Evolutionary conservation across 2,797 vertebrate species (phyloP), one percentile per base, ranked within the genome.

Genomic region (Esox lucius): DNA sequence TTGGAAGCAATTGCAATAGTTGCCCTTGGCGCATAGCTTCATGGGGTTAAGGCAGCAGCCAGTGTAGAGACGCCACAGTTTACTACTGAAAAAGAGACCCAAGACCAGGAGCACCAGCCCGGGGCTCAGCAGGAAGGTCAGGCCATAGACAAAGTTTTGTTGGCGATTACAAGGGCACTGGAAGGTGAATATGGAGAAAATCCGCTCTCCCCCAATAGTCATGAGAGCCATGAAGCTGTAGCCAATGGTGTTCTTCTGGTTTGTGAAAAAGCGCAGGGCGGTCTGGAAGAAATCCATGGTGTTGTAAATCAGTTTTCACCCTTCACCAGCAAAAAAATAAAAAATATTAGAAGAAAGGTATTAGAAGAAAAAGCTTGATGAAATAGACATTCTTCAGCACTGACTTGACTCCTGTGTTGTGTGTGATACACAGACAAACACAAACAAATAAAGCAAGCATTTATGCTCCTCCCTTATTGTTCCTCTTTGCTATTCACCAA

Each of bases 121-220:
- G 0, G 97, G 97, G 19, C 94, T 95, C 48, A 98, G 90, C 59
- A 98, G 91, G 87, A 97, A 98, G 0, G 91, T 93, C 73, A 96
- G 68, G 0, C 97, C 95, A 0, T 98, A 98, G 17, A 84, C 80
- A 49, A 94, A 91, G 76, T 97, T 98, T 90, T 96, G 95, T 0
- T 48, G 56, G 0, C 24, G 85, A 88, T 96, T 96, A 87, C 96
- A 98, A 1, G 97, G 97, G 48, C 97, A 98, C 89, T 95, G 94
- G 83, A 98, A 98, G 59, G 96, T 96, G 74, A 98, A 93, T 49
- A 97, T 87, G 16, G 96, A 94, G 83, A 98, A 98, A 72, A 95
- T 78, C 0, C 95, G 92, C 78, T 98, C 95, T 1, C 97, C 93
- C 1, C 97, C 97, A 75, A 96, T 85, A 0, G 97, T 98, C 75